phyloP scores from a whole-genome alignment of 2,113 vertebrate genomes.

The Phylloscopus trochiloides region DNA sequence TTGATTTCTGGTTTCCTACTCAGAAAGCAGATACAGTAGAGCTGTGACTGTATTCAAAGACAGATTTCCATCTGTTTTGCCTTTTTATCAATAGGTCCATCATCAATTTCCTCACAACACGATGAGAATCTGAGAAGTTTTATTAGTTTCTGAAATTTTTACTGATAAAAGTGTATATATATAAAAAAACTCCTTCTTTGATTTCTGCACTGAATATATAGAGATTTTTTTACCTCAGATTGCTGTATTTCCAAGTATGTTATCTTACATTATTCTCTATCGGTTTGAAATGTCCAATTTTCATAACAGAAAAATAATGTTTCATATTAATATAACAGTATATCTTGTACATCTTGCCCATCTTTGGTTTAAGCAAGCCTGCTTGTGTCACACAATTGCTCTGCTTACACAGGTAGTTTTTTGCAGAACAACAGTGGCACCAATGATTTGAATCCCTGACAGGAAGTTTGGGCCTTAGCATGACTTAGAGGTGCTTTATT shows the following conservation, averaged over 20 bases:
- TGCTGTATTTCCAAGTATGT: background rate
- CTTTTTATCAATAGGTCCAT: background rate
- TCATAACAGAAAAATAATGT: background rate
- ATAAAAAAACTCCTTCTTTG: background rate
- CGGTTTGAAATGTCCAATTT: background rate
- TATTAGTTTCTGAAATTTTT: constrained; percentile 11
- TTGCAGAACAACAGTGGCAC: background rate
- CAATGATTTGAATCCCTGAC: background rate
- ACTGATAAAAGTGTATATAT: background rate
- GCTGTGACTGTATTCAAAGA: background rate
- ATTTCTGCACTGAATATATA: background rate
- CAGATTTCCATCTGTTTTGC: background rate
- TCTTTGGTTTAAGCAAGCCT: background rate
- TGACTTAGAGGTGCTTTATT: background rate
- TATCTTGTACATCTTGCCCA: background rate
- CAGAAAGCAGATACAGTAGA: background rate
- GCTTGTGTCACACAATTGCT: background rate
- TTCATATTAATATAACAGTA: background rate
- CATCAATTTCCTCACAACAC: background rate
- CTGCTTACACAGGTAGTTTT: background rate
- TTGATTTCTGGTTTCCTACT: background rate
- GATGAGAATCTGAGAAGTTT: background rate
- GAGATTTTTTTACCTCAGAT: background rate
- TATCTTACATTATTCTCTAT: background rate
- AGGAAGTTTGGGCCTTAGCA: fast-evolving